Percentiles rank a stretch among this genome's conserved stretches.
Evolutionary conservation across 2,797 vertebrate species (phyloP).

Genomic region (Cirrhinus molitorella): DNA sequence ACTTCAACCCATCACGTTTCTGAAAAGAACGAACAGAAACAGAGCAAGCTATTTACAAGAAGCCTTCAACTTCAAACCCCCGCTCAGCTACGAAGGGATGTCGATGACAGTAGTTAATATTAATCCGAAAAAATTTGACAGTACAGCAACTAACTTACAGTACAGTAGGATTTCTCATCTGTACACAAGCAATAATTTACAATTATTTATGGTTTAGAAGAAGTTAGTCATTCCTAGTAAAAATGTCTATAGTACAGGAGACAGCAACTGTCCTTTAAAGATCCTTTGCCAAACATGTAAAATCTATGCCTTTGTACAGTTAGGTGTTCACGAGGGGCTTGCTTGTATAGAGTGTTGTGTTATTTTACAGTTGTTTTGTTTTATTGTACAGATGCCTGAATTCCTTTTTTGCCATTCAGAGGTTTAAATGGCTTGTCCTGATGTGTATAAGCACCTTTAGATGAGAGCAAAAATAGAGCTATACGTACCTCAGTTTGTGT

Average conservation of each 20-base stretch:
- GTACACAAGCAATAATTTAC: conserved; percentile 54
- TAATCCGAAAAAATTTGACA: conserved; percentile 43
- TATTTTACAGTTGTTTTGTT: conserved; percentile 60
- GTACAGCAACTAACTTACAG: conserved; percentile 50
- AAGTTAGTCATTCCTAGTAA: conserved; percentile 45
- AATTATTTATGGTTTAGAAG: conserved; percentile 45
- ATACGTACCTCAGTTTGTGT: conserved; percentile 42
- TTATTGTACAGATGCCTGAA: conserved; percentile 58
- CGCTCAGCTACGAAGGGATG: conserved; percentile 16
- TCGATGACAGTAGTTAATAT: conserved; percentile 51
- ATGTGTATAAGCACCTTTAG: conserved; percentile 61
- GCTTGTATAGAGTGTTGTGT: conserved; percentile 11
- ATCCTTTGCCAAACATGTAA: conserved; percentile 50
- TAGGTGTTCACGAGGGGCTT: conserved; percentile 22
- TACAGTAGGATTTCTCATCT: conserved; percentile 48
- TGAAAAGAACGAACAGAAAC: conserved; percentile 44
- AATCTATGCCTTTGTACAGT: conserved; percentile 58
- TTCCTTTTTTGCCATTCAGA: conserved; percentile 48
- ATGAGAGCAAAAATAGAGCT: conserved; percentile 43
- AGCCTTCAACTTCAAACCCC: conserved; percentile 30
- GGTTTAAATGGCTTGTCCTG: conserved; percentile 57
- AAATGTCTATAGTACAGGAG: conserved; percentile 51
- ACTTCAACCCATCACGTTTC: conserved; percentile 36
- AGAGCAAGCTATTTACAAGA: conserved; percentile 50
- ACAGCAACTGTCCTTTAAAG: conserved; percentile 34